Evolutionary conservation across 2,888 invertebrate species (phyloP), one percentile per base, ranked within the genome.

Genomic region (Cataglyphis albicans): DNA sequence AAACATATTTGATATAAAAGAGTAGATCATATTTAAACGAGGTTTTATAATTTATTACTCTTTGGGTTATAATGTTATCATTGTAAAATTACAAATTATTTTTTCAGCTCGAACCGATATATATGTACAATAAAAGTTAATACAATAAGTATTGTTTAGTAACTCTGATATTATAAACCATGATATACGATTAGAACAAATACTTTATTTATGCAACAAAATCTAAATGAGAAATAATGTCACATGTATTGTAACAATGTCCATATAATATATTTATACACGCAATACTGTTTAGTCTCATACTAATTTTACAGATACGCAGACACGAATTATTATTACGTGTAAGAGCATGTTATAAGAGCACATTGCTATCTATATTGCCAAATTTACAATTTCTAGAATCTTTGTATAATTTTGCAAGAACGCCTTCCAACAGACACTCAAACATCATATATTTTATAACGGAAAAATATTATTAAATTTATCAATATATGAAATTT

Each of bases 41-140:
- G 35, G 32, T 82, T 52, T n/a, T 78, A 65, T 59, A 72, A 83
- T 87, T 85, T 85, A 88, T 85, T 85, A 85, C 18, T 85, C 84
- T 86, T 89, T 89, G 85, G 84, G 64, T 86, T 75, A 83, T 64
- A 65, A 55, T 86, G 63, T 25, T 25, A 25, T 25, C 57, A 57
- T 76, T 78, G 64, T 81, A 74, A 67, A 70, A 81, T 84, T 85
- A 86, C 73, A 84, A 82, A 78, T 59, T 4, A 59, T 70, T 65
- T 4, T 1, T 57, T 64, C 65, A 82, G 25, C 2, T 65, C 35
- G 12, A 81, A 81, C 25, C 38, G 25, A 65, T 64, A n/a, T 65
- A n/a, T 65, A 67, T 59, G 18, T 52, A 68, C 68, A 80, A 64
- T 38, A 57, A 52, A 73, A 52, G 15, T 74, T 9, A 12, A 74